Conservation (phyloP, 2,113 vertebrate genomes). For the Hippopotamus amphibius region DNA sequence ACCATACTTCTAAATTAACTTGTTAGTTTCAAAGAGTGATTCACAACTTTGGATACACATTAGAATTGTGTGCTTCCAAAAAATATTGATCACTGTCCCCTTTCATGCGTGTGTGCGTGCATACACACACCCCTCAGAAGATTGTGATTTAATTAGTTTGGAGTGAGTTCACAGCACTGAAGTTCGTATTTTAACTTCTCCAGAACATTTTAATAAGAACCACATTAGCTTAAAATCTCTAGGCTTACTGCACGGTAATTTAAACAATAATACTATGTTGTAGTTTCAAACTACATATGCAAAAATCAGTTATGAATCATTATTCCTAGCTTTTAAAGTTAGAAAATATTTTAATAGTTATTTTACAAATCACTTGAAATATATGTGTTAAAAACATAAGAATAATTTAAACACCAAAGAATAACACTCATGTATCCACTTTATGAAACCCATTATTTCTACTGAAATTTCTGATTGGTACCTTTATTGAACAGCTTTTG, state of each 20-base stretch:
- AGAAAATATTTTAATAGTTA: neutral
- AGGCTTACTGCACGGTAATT: neutral
- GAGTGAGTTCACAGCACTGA: neutral
- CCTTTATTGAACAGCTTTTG: neutral
- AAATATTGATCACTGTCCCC: neutral
- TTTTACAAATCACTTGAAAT: constrained; percentile 10
- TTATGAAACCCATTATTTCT: neutral
- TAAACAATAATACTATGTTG: constrained; percentile 19
- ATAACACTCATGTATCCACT: neutral
- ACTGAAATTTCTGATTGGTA: neutral
- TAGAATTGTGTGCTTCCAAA: neutral
- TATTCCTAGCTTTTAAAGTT: neutral
- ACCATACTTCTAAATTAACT: neutral
- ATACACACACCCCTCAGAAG: neutral
- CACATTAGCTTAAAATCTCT: neutral
- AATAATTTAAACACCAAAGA: constrained; percentile 26
- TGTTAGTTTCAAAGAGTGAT: neutral
- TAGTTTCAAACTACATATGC: neutral
- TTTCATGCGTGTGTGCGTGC: no score
- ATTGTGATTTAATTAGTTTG: constrained; percentile 2
- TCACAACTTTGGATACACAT: neutral
- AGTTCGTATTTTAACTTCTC: neutral
- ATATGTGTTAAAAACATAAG: neutral
- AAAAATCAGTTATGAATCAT: constrained; percentile 24
- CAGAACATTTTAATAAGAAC: constrained; percentile 14